Conservation (phyloP, 1,140 invertebrate species). For the Andrena cerasifolii region DNA sequence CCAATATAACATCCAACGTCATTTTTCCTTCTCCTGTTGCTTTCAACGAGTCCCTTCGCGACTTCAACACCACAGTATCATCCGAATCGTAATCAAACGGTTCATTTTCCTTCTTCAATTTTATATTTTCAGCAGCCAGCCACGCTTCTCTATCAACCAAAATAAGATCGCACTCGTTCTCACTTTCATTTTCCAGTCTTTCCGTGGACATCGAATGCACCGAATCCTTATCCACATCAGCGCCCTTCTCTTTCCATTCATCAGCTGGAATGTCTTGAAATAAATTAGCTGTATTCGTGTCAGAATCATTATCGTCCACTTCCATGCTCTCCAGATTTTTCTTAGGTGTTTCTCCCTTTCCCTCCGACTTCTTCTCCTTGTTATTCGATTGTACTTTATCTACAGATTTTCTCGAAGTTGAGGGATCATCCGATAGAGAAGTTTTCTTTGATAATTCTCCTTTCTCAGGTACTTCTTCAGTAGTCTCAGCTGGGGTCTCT, state of each 20-base stretch:
- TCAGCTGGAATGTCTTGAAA: conserved; percentile 63
- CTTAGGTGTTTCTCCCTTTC: not conserved
- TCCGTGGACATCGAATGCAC: conserved; percentile 23
- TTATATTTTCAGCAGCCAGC: conserved; percentile 37
- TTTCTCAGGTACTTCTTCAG: not conserved
- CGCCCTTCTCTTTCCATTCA: conserved; percentile 32
- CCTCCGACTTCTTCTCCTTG: not conserved
- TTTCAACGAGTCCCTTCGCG: not conserved
- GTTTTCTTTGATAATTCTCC: not conserved
- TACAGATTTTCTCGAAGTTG: not conserved
- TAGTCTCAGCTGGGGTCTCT: conserved; percentile 24
- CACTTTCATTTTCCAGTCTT: conserved; percentile 47
- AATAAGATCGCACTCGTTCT: conserved; percentile 59
- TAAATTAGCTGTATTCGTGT: conserved; percentile 24
- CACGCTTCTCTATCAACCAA: conserved; percentile 55
- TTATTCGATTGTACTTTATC: conserved; percentile 3
- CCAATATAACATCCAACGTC: too few species aligned
- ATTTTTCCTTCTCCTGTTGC: not conserved
- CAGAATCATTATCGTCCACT: conserved; percentile 19
- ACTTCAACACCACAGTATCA: conserved; percentile 58
- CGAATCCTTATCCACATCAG: not conserved
- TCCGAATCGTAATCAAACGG: conserved; percentile 61
- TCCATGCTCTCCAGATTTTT: conserved; percentile 7
- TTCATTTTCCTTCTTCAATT: conserved; percentile 4
- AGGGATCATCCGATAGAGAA: not conserved